A percentile compares a stretch with the other conserved stretches of the same genome.
Conservation (phyloP, 2,888 invertebrate genomes). For the Cheilosia impressa region DNA sequence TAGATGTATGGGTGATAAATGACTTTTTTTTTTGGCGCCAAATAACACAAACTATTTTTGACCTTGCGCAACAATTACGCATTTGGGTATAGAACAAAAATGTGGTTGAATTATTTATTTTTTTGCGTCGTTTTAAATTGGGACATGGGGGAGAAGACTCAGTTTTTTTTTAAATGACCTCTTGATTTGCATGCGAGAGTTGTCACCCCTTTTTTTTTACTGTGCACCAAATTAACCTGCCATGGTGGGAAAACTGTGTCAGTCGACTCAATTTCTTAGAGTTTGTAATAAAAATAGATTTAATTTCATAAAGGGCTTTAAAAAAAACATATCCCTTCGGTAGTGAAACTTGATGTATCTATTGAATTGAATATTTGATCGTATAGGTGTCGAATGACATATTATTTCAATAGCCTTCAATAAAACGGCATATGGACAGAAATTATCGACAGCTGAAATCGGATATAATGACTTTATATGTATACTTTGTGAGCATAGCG, state of each 20-base stretch:
- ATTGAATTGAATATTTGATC: background rate
- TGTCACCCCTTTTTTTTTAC: background rate
- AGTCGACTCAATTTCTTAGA: background rate
- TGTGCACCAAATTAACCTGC: too few relatives aligned
- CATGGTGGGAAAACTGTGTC: background rate
- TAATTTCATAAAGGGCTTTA: background rate
- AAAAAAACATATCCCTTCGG: background rate
- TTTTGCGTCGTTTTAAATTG: background rate
- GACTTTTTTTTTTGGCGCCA: background rate
- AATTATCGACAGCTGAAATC: too few relatives aligned
- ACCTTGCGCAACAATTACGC: slow-evolving; percentile 16
- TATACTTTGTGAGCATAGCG: too few relatives aligned
- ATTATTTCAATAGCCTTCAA: background rate
- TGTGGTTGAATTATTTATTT: background rate
- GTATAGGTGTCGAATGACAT: background rate
- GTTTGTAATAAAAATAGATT: background rate
- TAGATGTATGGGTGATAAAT: slow-evolving; percentile 8
- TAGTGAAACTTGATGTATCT: background rate
- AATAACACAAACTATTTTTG: background rate
- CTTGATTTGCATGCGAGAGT: background rate
- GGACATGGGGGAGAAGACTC: background rate
- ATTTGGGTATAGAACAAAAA: background rate
- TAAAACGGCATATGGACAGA: background rate
- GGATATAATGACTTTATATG: too few relatives aligned
- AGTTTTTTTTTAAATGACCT: background rate